A percentile compares a stretch with the other conserved stretches of the same genome.
Conservation (phyloP, 2,797 vertebrate species). For the Sternotherus odoratus region DNA sequence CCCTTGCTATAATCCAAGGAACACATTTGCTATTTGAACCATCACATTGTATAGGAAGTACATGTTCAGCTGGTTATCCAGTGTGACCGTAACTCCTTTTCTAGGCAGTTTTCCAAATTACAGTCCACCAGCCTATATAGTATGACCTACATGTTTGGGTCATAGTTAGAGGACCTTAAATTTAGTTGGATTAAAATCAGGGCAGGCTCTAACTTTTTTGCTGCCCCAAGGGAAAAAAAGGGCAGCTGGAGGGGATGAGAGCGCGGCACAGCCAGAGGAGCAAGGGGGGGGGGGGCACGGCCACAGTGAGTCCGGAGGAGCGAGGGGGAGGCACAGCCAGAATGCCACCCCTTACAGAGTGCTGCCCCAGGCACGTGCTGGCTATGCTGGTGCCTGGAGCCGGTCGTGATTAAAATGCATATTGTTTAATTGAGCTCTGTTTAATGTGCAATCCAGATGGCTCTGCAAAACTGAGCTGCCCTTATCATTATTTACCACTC, state of each 20-base stretch:
- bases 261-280: no score
- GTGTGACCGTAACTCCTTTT: background rate
- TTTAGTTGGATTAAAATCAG: background rate
- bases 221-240: no score
- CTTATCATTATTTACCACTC: background rate
- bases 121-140: background rate
- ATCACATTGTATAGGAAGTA: background rate
- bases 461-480: background rate
- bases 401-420: background rate
- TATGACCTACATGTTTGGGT: background rate
- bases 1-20: background rate
- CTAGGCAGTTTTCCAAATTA: conserved; percentile 36
- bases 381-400: no score
- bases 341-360: no score
- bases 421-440: background rate
- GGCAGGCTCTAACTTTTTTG: no score
- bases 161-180: background rate
- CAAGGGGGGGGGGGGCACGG: no score
- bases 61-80: background rate
- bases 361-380: no score
- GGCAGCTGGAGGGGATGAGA: no score
- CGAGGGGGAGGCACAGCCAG: no score
- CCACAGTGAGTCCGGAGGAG: no score
- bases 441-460: background rate
- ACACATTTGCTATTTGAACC: conserved; percentile 38